Conservation (phyloP, 2,113 vertebrate genomes). For the Guaruba guarouba region DNA sequence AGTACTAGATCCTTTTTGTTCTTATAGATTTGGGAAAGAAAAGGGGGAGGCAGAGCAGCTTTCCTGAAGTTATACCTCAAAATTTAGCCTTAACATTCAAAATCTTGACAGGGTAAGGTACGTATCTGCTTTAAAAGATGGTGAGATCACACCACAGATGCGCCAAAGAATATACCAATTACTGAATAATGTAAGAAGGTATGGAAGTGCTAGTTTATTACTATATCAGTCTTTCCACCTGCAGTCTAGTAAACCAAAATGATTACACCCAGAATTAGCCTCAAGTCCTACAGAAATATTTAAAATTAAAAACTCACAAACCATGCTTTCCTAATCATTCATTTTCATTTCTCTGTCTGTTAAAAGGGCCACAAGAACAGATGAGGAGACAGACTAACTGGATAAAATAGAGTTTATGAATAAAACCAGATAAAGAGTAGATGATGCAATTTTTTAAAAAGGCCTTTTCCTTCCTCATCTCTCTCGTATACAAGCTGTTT, state of each 20-base stretch:
- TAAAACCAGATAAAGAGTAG: neutral
- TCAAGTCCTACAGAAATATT: neutral
- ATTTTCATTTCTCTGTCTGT: neutral
- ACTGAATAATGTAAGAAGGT: neutral
- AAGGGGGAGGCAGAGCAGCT: neutral
- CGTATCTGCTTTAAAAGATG: neutral
- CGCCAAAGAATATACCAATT: neutral
- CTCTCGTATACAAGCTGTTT: slow-evolving; percentile 6
- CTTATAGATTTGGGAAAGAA: neutral
- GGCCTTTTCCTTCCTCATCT: neutral
- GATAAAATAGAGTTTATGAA: neutral
- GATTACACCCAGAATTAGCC: neutral
- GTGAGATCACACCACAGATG: neutral
- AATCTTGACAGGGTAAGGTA: neutral
- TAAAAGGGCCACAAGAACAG: neutral
- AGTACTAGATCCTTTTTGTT: neutral
- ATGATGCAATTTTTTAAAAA: neutral
- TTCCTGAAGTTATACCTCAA: neutral
- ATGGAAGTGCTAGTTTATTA: neutral
- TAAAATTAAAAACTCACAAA: neutral
- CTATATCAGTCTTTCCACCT: neutral
- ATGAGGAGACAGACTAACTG: neutral
- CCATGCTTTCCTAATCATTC: neutral
- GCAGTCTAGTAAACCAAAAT: neutral
- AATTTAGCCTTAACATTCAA: neutral